phyloP scores from a whole-genome alignment of 1,140 invertebrate species.

The Pissodes strobi region DNA sequence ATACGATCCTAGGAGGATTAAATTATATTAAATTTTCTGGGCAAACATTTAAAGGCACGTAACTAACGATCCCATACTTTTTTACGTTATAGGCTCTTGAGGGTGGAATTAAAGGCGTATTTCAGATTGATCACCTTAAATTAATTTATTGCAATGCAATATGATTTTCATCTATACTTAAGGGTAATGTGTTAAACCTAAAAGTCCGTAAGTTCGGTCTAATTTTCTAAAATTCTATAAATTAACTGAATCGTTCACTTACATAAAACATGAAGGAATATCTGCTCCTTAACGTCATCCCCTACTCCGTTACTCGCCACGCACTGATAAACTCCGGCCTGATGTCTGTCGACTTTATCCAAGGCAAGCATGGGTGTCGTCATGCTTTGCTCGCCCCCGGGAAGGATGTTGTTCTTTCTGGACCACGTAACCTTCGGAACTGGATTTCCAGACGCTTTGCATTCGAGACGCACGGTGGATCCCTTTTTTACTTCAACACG shows the following conservation, averaged over 20 bases:
- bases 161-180: no score
- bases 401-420: conserved; percentile 66
- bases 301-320: conserved; percentile 68
- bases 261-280: conserved; percentile 65
- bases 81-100: no score
- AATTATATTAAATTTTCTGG: no score
- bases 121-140: no score
- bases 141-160: no score
- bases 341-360: conserved; percentile 62
- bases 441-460: conserved; percentile 68
- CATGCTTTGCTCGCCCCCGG: conserved; percentile 60
- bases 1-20: no score
- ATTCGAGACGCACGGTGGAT: conserved; percentile 66
- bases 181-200: no score
- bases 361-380: conserved; percentile 58
- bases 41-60: no score
- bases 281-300: conserved; percentile 62
- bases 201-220: no score
- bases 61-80: no score
- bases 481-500: conserved; percentile 69
- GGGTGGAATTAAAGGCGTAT: no score
- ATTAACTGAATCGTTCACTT: conserved; percentile 52
- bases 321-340: conserved; percentile 67
- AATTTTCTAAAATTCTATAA: no score
- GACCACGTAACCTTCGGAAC: conserved; percentile 70